Conservation (phyloP, 2,113 vertebrate genomes). For the Donacobius atricapilla region DNA sequence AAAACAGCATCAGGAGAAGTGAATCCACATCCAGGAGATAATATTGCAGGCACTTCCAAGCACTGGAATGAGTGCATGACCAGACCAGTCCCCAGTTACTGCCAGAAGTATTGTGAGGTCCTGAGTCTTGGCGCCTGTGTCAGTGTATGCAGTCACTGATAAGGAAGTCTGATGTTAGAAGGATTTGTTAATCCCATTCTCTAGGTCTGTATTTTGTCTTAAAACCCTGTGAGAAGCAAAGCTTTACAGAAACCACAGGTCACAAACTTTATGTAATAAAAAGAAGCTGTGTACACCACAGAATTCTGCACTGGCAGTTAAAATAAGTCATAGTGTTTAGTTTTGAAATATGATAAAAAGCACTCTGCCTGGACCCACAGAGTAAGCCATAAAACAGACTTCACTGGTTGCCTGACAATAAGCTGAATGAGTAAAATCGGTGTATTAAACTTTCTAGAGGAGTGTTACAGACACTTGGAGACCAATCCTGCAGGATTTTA, state of each 20-base stretch:
- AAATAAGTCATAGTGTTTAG: background rate
- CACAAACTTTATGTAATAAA: background rate
- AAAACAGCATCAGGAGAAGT: background rate
- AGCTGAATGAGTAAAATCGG: background rate
- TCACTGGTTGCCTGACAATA: background rate
- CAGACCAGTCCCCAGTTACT: background rate
- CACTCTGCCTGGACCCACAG: background rate
- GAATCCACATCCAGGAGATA: background rate
- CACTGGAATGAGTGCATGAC: background rate
- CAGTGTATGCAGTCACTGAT: background rate
- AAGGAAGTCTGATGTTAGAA: background rate
- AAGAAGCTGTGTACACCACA: background rate
- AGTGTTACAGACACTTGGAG: background rate
- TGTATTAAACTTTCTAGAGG: background rate
- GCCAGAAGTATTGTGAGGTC: background rate
- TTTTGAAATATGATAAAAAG: background rate
- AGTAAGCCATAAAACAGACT: background rate
- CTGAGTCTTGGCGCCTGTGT: background rate
- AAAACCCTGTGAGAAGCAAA: background rate
- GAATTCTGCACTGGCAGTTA: background rate
- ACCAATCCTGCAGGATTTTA: background rate
- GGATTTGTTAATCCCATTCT: background rate
- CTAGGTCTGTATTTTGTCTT: background rate
- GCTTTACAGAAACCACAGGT: background rate
- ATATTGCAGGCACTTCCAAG: background rate